Evolutionary conservation across 2,113 vertebrate genomes (phyloP).

Genomic region (Anolis sagrei): DNA sequence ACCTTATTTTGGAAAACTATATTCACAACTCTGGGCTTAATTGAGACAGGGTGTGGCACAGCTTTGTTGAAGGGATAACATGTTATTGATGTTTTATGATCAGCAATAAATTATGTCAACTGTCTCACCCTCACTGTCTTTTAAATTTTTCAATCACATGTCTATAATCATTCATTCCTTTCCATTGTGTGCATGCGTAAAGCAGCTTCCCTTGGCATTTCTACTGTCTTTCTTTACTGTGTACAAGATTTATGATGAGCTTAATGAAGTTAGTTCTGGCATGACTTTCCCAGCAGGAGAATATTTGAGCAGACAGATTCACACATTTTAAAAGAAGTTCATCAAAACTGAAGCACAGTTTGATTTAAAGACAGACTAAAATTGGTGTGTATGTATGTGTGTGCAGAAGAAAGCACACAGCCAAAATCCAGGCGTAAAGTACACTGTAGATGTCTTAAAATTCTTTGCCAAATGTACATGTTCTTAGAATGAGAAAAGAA

Average conservation of each 20-base stretch:
- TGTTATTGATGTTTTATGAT: conserved; percentile 39
- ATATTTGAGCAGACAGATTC: conserved; percentile 61
- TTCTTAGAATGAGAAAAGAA: conserved; percentile 37
- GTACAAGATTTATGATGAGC: conserved; percentile 49
- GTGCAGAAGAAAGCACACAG: conserved; percentile 23
- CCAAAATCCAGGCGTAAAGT: conserved; percentile 35
- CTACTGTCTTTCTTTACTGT: conserved; percentile 39
- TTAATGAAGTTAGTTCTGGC: conserved; percentile 57
- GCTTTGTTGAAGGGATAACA: not conserved
- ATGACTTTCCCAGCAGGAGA: conserved; percentile 43
- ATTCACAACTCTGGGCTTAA: not conserved
- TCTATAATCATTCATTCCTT: conserved; percentile 29
- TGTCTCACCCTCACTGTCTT: conserved; percentile 27
- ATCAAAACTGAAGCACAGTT: conserved; percentile 42
- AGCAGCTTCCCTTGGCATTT: conserved; percentile 34
- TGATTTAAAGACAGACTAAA: conserved; percentile 52
- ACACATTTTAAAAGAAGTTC: conserved; percentile 53
- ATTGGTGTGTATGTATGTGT: conserved; percentile 1
- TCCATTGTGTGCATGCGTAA: conserved; percentile 15
- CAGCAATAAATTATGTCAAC: conserved; percentile 39
- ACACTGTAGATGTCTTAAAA: conserved; percentile 27
- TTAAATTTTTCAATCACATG: not conserved
- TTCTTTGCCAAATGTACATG: conserved; percentile 15
- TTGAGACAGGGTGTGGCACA: not conserved
- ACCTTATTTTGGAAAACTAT: not conserved